These are phyloP conservation scores for Drosophila biarmipes DNA, from an alignment of 1,140 invertebrate species.

Conservation along the genomic window DNA sequence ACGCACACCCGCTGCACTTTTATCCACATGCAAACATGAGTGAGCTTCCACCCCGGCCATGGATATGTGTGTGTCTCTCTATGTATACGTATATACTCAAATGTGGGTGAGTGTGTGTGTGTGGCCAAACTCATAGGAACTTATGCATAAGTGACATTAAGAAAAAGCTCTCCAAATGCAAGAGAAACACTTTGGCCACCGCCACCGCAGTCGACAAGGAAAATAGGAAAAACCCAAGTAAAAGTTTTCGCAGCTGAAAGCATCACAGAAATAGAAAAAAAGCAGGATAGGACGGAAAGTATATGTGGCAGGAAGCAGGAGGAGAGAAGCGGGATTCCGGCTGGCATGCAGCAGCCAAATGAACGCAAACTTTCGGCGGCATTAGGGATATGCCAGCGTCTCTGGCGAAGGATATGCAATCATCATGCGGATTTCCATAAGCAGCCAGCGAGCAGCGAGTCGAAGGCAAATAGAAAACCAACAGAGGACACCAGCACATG, in stretches of 20 bases:
- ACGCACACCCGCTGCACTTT: conserved; percentile 53
- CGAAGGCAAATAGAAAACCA: conserved; percentile 73
- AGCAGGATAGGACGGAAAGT: background rate
- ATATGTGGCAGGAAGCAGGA: conserved; percentile 29
- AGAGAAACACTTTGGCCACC: conserved; percentile 80
- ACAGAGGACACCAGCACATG: conserved; percentile 42
- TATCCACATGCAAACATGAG: conserved; percentile 75
- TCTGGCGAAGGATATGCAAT: conserved; percentile 81
- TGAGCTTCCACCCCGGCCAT: conserved; percentile 48
- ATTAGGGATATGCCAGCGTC: conserved; percentile 76
- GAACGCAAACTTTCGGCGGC: conserved; percentile 80
- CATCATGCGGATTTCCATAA: conserved; percentile 84
- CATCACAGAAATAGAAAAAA: conserved; percentile 40
- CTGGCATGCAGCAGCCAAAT: conserved; percentile 67
- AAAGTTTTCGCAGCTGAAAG: conserved; percentile 78
- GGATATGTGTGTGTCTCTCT: conserved; percentile 40
- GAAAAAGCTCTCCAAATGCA: conserved; percentile 83
- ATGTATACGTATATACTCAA: conserved; percentile 1
- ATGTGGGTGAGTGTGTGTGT: conserved; percentile 29
- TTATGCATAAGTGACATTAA: conserved; percentile 84
- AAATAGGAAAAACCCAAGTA: conserved; percentile 70
- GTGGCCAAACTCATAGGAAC: conserved; percentile 79
- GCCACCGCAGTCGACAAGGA: conserved; percentile 55
- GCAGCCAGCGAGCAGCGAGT: conserved; percentile 59
- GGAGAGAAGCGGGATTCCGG: conserved; percentile 30